These are phyloP conservation scores for Catharus ustulatus DNA, from an alignment of 2,797 vertebrate genomes.

Conservation along the genomic window DNA sequence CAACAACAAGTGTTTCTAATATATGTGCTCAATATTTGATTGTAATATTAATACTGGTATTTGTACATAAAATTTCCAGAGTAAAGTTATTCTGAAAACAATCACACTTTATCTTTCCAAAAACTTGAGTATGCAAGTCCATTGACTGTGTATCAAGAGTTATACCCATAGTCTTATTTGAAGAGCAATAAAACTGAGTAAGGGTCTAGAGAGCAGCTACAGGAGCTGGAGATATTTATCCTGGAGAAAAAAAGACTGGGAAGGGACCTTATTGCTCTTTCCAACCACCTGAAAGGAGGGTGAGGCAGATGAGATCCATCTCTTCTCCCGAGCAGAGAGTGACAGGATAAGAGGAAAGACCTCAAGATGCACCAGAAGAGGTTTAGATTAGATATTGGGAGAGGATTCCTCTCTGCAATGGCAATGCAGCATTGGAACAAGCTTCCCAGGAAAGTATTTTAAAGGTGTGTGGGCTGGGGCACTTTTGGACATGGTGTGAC, in stretches of 20 bases:
- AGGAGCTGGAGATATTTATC: neutral
- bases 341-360: neutral
- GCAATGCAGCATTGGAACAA: neutral
- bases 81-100: neutral
- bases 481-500: too few relatives aligned
- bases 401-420: neutral
- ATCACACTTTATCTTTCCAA: neutral
- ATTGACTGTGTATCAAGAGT: neutral
- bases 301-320: too few relatives aligned
- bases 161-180: rapidly evolving
- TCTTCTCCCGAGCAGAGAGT: neutral
- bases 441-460: neutral
- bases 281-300: too few relatives aligned
- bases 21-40: neutral
- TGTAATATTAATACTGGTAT: neutral
- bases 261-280: neutral
- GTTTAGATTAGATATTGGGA: neutral
- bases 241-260: neutral
- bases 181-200: neutral
- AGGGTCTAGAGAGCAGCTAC: neutral
- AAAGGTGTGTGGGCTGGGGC: neutral
- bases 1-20: neutral
- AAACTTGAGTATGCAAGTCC: neutral
- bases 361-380: neutral
- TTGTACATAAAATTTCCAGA: neutral